phyloP scores from a whole-genome alignment of 2,888 invertebrate genomes.

The Prosapia bicincta region DNA sequence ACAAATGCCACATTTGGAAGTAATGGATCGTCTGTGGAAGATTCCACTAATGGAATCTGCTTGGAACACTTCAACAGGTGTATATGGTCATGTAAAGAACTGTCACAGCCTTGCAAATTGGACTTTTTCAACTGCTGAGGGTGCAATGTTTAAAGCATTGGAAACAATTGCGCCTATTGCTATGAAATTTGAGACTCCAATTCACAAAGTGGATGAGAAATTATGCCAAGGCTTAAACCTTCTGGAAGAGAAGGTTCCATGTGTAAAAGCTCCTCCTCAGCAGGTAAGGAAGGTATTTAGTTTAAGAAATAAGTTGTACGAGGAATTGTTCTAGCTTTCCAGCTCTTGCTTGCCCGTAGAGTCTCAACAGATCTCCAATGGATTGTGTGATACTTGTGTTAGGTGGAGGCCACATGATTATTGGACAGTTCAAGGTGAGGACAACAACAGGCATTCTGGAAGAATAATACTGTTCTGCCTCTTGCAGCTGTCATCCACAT shows the following conservation, averaged over 20 bases:
- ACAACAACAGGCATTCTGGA: too few species aligned
- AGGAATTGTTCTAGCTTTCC: too few species aligned
- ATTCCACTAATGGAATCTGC: conserved; percentile 56
- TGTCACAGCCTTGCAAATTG: conserved; percentile 56
- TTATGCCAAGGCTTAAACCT: conserved; percentile 55
- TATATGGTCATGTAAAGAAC: conserved; percentile 53
- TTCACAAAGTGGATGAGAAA: conserved; percentile 53
- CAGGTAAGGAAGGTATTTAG: conserved; percentile 45
- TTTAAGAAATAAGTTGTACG: neutral
- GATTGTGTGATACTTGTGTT: too few species aligned
- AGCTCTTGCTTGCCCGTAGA: too few species aligned
- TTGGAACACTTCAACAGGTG: conserved; percentile 54
- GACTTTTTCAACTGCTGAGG: conserved; percentile 60
- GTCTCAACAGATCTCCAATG: too few species aligned
- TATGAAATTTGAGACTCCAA: conserved; percentile 52
- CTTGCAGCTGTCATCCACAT: too few species aligned
- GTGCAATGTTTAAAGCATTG: conserved; percentile 51
- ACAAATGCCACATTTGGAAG: conserved; percentile 42
- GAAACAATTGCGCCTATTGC: conserved; percentile 51
- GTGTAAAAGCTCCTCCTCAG: conserved; percentile 54
- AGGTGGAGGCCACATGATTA: too few species aligned
- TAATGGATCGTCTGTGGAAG: conserved; percentile 49
- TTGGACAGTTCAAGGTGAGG: too few species aligned
- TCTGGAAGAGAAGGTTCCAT: conserved; percentile 54
- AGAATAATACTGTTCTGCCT: too few species aligned